Evolutionary conservation across 2,888 invertebrate genomes (phyloP).

Genomic region (Agrenia bidenticulata): DNA sequence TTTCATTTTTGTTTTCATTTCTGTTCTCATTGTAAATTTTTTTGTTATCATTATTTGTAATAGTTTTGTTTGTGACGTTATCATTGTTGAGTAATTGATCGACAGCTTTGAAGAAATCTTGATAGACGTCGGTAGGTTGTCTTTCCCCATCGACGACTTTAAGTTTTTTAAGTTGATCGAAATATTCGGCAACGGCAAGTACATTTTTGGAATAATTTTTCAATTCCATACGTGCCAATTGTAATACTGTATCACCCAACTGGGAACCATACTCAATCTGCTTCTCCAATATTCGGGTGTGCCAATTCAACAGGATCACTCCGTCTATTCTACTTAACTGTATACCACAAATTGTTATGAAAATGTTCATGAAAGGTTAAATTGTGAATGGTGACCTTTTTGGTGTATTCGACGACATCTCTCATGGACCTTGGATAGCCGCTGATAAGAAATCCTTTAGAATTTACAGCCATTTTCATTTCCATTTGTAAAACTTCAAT

Average conservation of each 20-base stretch:
- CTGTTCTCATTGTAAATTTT: background rate
- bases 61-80: background rate
- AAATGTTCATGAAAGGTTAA: background rate
- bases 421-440: constrained; percentile 89
- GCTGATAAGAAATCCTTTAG: constrained; percentile 82
- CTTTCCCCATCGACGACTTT: constrained; percentile 81
- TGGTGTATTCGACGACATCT: constrained; percentile 86
- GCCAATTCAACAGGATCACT: constrained; percentile 82
- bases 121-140: constrained; percentile 81
- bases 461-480: constrained; percentile 88
- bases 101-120: constrained; percentile 77
- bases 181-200: constrained; percentile 84
- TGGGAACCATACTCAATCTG: constrained; percentile 89
- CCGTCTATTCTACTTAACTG: constrained; percentile 87
- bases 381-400: constrained; percentile 70
- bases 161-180: constrained; percentile 78
- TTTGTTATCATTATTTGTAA: background rate
- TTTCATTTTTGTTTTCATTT: background rate
- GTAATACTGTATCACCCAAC: constrained; percentile 79
- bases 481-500: constrained; percentile 87
- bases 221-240: constrained; percentile 82
- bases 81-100: constrained; percentile 59
- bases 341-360: background rate
- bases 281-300: constrained; percentile 78
- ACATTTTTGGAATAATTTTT: constrained; percentile 85